Conservation (phyloP, 1,140 invertebrate species). For the Periplaneta americana region DNA sequence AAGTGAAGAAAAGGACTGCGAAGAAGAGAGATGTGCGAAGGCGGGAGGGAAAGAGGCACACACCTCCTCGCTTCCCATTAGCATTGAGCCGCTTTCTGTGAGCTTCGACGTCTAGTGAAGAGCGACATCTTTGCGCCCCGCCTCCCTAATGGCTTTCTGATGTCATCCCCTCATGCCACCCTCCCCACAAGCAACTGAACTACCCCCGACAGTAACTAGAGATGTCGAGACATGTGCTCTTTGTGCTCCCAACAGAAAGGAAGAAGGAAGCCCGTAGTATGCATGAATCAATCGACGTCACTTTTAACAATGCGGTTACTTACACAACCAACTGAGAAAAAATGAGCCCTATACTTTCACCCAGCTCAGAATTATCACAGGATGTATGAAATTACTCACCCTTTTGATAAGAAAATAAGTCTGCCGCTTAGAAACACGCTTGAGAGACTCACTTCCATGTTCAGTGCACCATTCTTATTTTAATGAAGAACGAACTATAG, state of each 20-base stretch:
- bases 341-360: not conserved
- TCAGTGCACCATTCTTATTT: not conserved
- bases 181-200: too few species aligned
- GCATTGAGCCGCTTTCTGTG: not conserved
- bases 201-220: not conserved
- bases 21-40: not conserved
- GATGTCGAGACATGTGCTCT: not conserved
- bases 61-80: not conserved
- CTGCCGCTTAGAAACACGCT: too few species aligned
- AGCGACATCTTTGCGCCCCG: too few species aligned
- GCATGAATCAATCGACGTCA: not conserved
- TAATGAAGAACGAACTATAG: too few species aligned
- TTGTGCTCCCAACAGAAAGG: not conserved
- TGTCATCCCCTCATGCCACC: not conserved
- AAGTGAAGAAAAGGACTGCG: too few species aligned
- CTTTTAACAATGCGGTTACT: not conserved
- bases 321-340: not conserved
- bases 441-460: too few species aligned
- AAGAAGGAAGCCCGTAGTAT: not conserved
- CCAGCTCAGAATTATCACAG: not conserved
- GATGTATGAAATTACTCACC: not conserved
- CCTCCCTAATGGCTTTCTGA: not conserved
- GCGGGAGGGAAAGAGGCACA: not conserved
- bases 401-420: too few species aligned
- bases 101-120: too few species aligned